Evolutionary conservation across 2,113 vertebrate genomes (phyloP).

Genomic region (Cyanocitta stelleri): DNA sequence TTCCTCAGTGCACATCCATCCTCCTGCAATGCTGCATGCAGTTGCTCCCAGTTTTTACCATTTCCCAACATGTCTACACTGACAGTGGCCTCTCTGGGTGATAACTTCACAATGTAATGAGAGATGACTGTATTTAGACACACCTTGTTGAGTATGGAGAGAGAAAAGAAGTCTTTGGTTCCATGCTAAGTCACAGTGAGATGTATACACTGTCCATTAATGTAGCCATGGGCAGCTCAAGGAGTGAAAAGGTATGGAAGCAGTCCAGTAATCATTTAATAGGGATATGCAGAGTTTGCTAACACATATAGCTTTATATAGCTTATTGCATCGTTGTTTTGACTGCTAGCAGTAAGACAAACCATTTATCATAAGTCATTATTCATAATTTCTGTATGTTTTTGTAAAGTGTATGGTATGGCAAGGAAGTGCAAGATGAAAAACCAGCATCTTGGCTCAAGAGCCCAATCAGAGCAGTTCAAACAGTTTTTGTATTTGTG

Average conservation of each 20-base stretch:
- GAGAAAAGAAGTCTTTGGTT: neutral
- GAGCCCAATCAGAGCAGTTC: neutral
- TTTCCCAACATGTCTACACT: neutral
- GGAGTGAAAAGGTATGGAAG: neutral
- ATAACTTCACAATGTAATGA: neutral
- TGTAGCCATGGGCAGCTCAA: neutral
- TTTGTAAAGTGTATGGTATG: neutral
- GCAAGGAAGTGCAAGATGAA: neutral
- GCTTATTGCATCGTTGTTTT: neutral
- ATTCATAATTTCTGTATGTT: neutral
- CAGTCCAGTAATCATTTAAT: neutral
- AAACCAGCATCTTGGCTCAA: neutral
- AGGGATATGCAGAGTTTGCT: neutral
- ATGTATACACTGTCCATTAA: fast-evolving
- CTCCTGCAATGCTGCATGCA: neutral
- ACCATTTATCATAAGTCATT: neutral
- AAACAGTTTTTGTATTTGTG: neutral
- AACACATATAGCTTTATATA: neutral
- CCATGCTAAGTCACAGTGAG: neutral
- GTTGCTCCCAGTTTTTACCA: neutral
- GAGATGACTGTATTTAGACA: neutral
- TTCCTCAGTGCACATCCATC: neutral
- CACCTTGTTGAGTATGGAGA: neutral
- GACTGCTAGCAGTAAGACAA: neutral
- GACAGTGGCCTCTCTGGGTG: neutral